These are phyloP conservation scores for Pollimyrus isidori DNA, from an alignment of 2,113 vertebrate genomes.

Conservation along the genomic window DNA sequence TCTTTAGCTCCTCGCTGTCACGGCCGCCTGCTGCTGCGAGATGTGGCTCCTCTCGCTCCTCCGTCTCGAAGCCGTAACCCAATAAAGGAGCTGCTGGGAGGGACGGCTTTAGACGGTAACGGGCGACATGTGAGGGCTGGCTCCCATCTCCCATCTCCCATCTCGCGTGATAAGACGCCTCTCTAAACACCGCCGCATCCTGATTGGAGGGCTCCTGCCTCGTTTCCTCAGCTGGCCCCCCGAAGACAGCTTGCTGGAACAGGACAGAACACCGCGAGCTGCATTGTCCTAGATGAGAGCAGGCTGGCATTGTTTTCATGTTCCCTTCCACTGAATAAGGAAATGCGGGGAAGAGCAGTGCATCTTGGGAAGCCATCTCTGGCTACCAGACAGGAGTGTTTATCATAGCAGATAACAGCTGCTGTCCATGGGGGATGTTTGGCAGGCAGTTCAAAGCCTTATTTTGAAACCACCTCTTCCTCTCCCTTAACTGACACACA, in stretches of 20 bases:
- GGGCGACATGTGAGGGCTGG: constrained; percentile 9
- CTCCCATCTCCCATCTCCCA: neutral
- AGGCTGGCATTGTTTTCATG: constrained; percentile 49
- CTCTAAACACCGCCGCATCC: constrained; percentile 3
- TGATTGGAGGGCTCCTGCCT: constrained; percentile 12
- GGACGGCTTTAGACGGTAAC: neutral
- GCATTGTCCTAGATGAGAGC: constrained; percentile 13
- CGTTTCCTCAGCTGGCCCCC: neutral
- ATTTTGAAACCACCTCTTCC: constrained; percentile 52
- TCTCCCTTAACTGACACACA: constrained; percentile 35
- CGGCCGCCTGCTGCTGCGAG: neutral
- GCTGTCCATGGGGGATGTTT: constrained; percentile 59
- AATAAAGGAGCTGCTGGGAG: neutral
- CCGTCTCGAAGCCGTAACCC: neutral
- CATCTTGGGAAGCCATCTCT: constrained; percentile 54
- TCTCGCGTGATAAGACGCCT: constrained; percentile 4
- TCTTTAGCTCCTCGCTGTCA: neutral
- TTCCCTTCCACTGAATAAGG: constrained; percentile 50
- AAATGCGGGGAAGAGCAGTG: constrained; percentile 41
- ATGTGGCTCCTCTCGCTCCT: neutral
- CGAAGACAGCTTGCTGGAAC: constrained; percentile 27
- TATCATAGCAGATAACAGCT: constrained; percentile 56
- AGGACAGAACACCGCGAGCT: constrained; percentile 29
- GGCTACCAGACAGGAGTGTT: constrained; percentile 56
- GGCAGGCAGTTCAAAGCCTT: constrained; percentile 53